phyloP scores from a whole-genome alignment of 2,797 vertebrate species.

The Helicolenus hilgendorfi region DNA sequence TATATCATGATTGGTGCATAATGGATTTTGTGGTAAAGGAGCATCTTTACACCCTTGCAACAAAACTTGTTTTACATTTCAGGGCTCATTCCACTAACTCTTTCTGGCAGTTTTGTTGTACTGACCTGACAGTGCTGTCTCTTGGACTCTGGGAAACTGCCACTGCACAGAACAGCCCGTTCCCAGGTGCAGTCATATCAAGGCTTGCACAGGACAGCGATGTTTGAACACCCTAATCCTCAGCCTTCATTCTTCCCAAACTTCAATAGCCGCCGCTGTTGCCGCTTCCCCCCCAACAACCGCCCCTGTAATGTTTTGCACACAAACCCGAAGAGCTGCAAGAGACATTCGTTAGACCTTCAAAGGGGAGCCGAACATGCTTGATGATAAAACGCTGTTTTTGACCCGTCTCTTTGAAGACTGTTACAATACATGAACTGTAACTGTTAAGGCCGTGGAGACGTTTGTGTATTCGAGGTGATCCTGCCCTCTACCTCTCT shows the following conservation, averaged over 20 bases:
- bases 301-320: slow-evolving; percentile 82
- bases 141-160: slow-evolving; percentile 58
- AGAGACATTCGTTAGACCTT: slow-evolving; percentile 76
- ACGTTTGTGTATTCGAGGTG: too few species aligned
- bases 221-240: slow-evolving; percentile 84
- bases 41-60: not conserved
- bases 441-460: not conserved
- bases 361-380: slow-evolving; percentile 74
- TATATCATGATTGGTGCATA: not conserved
- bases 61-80: not conserved
- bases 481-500: too few species aligned
- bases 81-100: not conserved
- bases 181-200: slow-evolving; percentile 82
- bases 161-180: slow-evolving; percentile 60
- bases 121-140: slow-evolving; percentile 21
- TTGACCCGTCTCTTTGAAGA: slow-evolving; percentile 80
- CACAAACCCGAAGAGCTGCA: slow-evolving; percentile 78
- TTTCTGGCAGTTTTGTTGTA: not conserved
- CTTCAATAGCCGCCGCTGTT: slow-evolving; percentile 79
- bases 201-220: slow-evolving; percentile 70
- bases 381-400: slow-evolving; percentile 79
- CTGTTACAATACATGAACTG: slow-evolving; percentile 59
- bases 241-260: slow-evolving; percentile 77
- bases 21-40: not conserved
- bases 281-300: slow-evolving; percentile 73